These are phyloP conservation scores for Zophobas morio DNA, from an alignment of 1,140 invertebrate species.

Conservation along the genomic window DNA sequence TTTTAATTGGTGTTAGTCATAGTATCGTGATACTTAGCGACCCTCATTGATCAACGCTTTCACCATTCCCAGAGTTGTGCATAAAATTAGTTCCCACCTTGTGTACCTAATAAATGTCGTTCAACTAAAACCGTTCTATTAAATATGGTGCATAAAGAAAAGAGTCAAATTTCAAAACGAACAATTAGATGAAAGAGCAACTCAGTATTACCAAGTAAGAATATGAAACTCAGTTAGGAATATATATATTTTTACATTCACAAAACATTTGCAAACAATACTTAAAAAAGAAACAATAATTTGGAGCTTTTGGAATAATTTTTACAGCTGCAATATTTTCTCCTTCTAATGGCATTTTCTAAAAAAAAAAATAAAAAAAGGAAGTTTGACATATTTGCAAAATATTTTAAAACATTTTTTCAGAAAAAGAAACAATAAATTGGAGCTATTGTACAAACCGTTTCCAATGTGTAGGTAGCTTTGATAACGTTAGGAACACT, in stretches of 20 bases:
- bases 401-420: too few species aligned
- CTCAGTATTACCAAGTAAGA: neutral
- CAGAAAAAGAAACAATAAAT: too few species aligned
- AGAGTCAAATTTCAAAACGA: too few species aligned
- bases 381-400: too few species aligned
- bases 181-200: neutral
- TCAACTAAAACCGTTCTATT: conserved; percentile 83
- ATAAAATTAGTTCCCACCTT: conserved; percentile 12
- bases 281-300: neutral
- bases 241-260: conserved; percentile 4
- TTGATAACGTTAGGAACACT: too few species aligned
- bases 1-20: conserved; percentile 54
- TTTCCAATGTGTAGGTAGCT: too few species aligned
- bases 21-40: conserved; percentile 60
- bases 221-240: neutral
- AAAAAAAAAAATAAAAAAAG: too few species aligned
- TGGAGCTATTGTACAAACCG: too few species aligned
- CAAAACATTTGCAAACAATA: neutral
- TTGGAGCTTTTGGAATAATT: neutral
- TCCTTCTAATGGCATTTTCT: too few species aligned
- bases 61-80: conserved; percentile 29
- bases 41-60: conserved; percentile 54
- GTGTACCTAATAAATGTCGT: conserved; percentile 73
- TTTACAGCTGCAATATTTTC: too few species aligned
- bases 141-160: conserved; percentile 73